Percentiles rank a stretch among this genome's conserved stretches.
These are phyloP conservation scores for Rhinolophus ferrumequinum DNA, from an alignment of 2,113 vertebrate species.

Conservation along the genomic window DNA sequence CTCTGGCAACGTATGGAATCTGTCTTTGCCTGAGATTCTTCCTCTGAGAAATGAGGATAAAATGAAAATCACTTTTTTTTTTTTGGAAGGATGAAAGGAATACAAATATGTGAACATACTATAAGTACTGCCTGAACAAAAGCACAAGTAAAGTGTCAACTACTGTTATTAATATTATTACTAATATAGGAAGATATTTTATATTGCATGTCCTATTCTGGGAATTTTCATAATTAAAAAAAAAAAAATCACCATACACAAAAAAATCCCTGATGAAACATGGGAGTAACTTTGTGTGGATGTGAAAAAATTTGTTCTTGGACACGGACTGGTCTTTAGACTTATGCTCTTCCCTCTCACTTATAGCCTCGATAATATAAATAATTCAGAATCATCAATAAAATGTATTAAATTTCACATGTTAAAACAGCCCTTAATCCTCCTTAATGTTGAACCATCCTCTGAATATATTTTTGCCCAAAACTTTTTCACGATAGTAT, in stretches of 20 bases:
- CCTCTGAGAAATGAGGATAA: not conserved
- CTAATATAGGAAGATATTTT: not conserved
- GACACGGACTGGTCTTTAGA: not conserved
- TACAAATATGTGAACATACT: not conserved
- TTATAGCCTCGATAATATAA: constrained; percentile 45
- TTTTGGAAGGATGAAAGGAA: not conserved
- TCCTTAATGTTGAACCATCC: not conserved
- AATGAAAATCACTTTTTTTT: not conserved
- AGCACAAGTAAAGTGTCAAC: not conserved
- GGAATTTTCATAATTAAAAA: not conserved
- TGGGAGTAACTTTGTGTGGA: not conserved
- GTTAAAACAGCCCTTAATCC: constrained; percentile 47
- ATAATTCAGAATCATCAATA: constrained; percentile 59
- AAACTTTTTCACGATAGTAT: not conserved
- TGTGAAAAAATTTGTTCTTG: not conserved
- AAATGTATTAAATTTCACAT: constrained; percentile 33
- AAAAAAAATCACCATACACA: not conserved
- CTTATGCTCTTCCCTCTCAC: not conserved
- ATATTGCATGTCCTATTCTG: not conserved
- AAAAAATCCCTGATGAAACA: not conserved
- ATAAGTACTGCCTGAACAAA: not conserved
- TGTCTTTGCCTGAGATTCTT: not conserved
- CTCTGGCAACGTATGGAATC: not conserved
- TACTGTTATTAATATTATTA: not conserved
- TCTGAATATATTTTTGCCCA: constrained; percentile 48